phyloP scores from a whole-genome alignment of 2,113 vertebrate genomes.

The Tetraodon nigroviridis region DNA sequence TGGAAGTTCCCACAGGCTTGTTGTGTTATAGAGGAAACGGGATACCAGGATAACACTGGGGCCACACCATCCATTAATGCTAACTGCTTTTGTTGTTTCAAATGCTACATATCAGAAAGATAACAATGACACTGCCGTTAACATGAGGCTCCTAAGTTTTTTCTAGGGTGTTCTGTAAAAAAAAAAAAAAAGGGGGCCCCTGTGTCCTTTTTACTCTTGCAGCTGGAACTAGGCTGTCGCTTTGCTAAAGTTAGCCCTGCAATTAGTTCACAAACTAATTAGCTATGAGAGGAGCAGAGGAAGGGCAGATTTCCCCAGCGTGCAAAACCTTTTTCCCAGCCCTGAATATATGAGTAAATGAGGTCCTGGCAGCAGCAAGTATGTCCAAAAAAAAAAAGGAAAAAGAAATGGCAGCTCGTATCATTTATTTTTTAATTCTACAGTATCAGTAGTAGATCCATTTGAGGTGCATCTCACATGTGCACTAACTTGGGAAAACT shows the following conservation, averaged over 20 bases:
- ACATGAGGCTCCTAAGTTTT: conserved; percentile 6
- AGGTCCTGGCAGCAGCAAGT: conserved; percentile 50
- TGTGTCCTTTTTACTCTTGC: conserved; percentile 25
- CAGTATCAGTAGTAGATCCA: too few species aligned
- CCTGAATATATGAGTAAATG: conserved; percentile 53
- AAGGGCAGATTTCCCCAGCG: conserved; percentile 60
- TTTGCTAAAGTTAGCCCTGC: conserved; percentile 72
- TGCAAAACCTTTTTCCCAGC: conserved; percentile 50
- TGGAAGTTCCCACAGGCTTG: not conserved
- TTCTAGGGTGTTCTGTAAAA: conserved; percentile 40
- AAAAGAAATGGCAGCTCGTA: not conserved
- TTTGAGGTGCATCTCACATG: too few species aligned
- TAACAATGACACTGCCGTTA: not conserved
- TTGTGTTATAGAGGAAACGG: conserved; percentile 24
- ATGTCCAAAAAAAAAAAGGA: conserved; percentile 24
- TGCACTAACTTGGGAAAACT: too few species aligned
- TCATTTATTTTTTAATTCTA: too few species aligned
- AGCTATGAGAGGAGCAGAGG: conserved; percentile 64
- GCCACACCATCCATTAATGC: conserved; percentile 13
- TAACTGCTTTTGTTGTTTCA: conserved; percentile 10
- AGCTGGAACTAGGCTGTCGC: conserved; percentile 63
- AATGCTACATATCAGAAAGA: too few species aligned
- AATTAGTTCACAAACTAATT: conserved; percentile 78
- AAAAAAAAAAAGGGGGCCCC: conserved; percentile 30
- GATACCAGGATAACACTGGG: not conserved